Percentiles rank a stretch among this genome's conserved stretches.
Conservation (phyloP, 2,113 vertebrate species). For the Lipophrys pholis region DNA sequence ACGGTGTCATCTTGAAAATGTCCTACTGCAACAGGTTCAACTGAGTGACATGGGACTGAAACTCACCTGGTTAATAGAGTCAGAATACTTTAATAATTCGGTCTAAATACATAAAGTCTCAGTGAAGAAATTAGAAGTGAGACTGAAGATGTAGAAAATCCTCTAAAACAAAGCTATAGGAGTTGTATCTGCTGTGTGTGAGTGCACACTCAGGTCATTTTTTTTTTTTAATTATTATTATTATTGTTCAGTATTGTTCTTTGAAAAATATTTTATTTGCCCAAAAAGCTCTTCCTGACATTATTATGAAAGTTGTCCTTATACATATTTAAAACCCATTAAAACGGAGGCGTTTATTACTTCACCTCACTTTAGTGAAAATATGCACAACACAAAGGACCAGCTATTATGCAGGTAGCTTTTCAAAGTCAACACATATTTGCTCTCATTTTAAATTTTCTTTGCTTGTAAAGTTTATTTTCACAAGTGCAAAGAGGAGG, state of each 20-base stretch:
- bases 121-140: constrained; percentile 35
- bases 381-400: background rate
- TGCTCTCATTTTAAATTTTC: too few relatives aligned
- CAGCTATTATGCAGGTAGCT: background rate
- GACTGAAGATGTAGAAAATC: constrained; percentile 16
- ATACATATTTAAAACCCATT: background rate
- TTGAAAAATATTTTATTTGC: constrained; percentile 2
- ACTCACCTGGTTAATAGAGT: constrained; percentile 37
- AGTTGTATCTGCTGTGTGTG: constrained; percentile 6
- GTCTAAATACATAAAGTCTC: constrained; percentile 26
- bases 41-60: constrained; percentile 34
- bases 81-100: constrained; percentile 24
- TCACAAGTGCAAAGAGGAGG: too few relatives aligned
- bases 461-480: constrained; percentile 10
- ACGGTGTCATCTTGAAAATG: constrained; percentile 55
- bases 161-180: constrained; percentile 28
- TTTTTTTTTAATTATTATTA: too few relatives aligned
- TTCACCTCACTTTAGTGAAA: background rate
- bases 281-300: background rate
- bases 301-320: background rate
- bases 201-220: background rate
- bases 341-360: background rate
- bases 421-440: too few relatives aligned
- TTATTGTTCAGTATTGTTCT: background rate
- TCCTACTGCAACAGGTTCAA: constrained; percentile 70